A percentile compares a stretch with the other conserved stretches of the same genome.
phyloP scores from a whole-genome alignment of 2,797 vertebrate species.

The Decapterus maruadsi region DNA sequence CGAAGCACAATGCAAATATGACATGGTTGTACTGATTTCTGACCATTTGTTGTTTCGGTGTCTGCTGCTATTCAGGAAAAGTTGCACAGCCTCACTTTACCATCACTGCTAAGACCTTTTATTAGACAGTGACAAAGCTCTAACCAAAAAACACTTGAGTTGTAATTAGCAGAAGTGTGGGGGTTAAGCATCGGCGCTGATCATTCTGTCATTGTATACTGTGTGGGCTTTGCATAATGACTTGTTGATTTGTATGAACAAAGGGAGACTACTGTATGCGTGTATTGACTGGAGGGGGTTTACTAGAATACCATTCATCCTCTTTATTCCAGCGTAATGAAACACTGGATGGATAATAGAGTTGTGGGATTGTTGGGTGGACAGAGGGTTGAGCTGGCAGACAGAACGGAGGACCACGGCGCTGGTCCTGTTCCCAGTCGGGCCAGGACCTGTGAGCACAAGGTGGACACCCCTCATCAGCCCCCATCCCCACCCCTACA shows the following conservation, averaged over 20 bases:
- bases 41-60: neutral
- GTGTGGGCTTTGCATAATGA: slow-evolving; percentile 44
- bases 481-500: slow-evolving; percentile 63
- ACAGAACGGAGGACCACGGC: slow-evolving; percentile 51
- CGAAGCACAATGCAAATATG: too few species aligned
- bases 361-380: slow-evolving; percentile 50
- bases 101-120: slow-evolving; percentile 16
- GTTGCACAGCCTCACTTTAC: neutral
- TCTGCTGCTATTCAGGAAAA: neutral
- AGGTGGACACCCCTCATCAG: slow-evolving; percentile 81
- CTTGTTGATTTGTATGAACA: slow-evolving; percentile 56
- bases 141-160: slow-evolving; percentile 24
- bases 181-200: slow-evolving; percentile 40
- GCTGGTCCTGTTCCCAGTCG: slow-evolving; percentile 78
- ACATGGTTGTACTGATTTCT: too few species aligned
- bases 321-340: slow-evolving; percentile 50
- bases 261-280: slow-evolving; percentile 31
- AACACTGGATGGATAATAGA: slow-evolving; percentile 52
- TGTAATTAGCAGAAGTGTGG: slow-evolving; percentile 57
- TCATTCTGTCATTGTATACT: slow-evolving; percentile 33
- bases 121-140: slow-evolving; percentile 50
- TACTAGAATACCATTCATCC: slow-evolving; percentile 49
- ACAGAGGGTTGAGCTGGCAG: slow-evolving; percentile 51
- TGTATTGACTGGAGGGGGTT: slow-evolving; percentile 35
- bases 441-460: slow-evolving; percentile 76